phyloP scores from a whole-genome alignment of 2,797 vertebrate genomes.

The Picus viridis region DNA sequence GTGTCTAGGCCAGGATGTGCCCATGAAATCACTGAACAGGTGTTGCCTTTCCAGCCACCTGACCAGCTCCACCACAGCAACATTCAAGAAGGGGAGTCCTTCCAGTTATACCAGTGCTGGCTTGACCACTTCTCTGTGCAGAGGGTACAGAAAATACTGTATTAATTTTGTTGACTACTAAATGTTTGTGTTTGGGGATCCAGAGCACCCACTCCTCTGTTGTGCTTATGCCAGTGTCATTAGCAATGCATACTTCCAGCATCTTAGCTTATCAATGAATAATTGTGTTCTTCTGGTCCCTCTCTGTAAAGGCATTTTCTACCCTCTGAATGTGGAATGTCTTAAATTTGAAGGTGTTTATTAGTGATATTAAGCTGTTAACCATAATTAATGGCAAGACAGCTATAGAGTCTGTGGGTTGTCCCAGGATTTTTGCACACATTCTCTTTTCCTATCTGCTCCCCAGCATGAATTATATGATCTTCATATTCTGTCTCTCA shows the following conservation, averaged over 20 bases:
- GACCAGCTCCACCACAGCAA: neutral
- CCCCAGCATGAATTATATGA: neutral
- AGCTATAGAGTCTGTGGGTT: neutral
- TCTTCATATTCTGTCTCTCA: constrained; percentile 11
- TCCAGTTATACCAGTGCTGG: fast-evolving
- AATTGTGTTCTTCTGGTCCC: neutral
- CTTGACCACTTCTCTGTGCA: neutral
- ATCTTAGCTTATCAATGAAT: neutral
- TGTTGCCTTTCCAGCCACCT: neutral
- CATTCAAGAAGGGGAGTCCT: neutral
- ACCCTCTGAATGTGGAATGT: neutral
- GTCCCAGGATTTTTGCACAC: neutral
- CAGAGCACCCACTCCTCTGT: neutral
- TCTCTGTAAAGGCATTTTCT: neutral
- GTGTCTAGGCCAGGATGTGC: neutral
- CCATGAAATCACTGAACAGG: neutral
- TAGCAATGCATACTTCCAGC: neutral
- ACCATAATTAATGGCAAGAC: neutral
- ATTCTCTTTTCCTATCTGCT: neutral
- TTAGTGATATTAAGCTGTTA: neutral
- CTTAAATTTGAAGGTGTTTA: constrained; percentile 11
- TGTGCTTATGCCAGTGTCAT: neutral
- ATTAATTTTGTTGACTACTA: neutral
- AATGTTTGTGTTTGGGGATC: neutral
- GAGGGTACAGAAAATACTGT: neutral